phyloP scores from a whole-genome alignment of 2,797 vertebrate species.

The Liparis tanakae region DNA sequence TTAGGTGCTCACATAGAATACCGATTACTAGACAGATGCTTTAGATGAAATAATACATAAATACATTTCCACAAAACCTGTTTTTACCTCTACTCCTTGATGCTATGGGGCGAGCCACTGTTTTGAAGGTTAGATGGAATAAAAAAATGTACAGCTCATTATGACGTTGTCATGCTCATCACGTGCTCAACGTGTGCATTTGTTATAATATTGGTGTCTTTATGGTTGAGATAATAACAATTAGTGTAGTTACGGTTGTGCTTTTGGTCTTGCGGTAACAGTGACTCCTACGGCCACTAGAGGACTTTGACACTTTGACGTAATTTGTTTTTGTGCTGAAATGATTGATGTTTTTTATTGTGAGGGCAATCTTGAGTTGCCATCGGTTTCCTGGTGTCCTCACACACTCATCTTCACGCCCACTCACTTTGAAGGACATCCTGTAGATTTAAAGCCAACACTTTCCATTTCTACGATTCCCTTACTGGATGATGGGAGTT shows the following conservation, averaged over 20 bases:
- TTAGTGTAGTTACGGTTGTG: not conserved
- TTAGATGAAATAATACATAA: conserved; percentile 41
- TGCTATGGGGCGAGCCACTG: conserved; percentile 6
- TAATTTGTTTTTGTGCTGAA: not conserved
- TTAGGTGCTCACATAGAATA: conserved; percentile 32
- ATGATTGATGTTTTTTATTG: not conserved
- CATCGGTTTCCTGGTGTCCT: not conserved
- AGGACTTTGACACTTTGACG: too few species aligned
- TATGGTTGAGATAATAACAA: not conserved
- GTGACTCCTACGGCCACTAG: not conserved
- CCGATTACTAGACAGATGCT: conserved; percentile 40
- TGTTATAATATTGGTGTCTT: not conserved
- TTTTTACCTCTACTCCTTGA: not conserved
- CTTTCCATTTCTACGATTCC: conserved; percentile 20
- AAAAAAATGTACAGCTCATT: conserved; percentile 4
- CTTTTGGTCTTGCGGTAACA: not conserved
- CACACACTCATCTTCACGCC: not conserved
- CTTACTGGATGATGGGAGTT: conserved; percentile 11
- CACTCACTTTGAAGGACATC: not conserved
- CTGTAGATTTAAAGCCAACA: conserved; percentile 16
- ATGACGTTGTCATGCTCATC: conserved; percentile 9
- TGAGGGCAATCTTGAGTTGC: conserved; percentile 1
- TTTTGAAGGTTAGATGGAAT: conserved; percentile 10
- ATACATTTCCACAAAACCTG: conserved; percentile 35
- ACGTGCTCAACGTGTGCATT: conserved; percentile 10